These are phyloP conservation scores for Malacoctenus gilli DNA, from an alignment of 2,797 vertebrate genomes.

Conservation along the genomic window DNA sequence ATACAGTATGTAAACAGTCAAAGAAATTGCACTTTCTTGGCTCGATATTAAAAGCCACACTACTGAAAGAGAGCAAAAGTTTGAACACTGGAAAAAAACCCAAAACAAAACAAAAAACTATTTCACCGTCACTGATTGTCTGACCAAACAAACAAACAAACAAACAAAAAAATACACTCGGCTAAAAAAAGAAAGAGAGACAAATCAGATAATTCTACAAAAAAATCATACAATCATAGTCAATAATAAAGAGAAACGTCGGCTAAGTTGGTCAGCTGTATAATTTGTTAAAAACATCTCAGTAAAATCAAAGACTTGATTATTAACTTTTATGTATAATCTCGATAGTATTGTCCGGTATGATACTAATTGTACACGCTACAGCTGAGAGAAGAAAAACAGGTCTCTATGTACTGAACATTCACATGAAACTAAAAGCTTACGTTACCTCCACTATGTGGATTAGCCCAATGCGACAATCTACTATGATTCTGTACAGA, in stretches of 20 bases:
- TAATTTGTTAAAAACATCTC: slow-evolving; percentile 70
- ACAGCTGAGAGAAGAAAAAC: slow-evolving; percentile 69
- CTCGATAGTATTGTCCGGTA: slow-evolving; percentile 64
- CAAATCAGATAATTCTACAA: slow-evolving; percentile 65
- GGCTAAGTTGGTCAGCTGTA: slow-evolving; percentile 76
- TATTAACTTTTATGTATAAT: slow-evolving; percentile 62
- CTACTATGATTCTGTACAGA: slow-evolving; percentile 71
- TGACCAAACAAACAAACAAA: slow-evolving; percentile 77
- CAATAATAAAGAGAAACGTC: slow-evolving; percentile 66
- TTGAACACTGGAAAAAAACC: slow-evolving; percentile 51
- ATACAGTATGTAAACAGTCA: slow-evolving; percentile 81
- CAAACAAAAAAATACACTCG: slow-evolving; percentile 47
- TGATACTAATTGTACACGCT: slow-evolving; percentile 70
- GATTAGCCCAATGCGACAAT: slow-evolving; percentile 57
- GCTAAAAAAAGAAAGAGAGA: slow-evolving; percentile 62
- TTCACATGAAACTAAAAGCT: slow-evolving; percentile 71
- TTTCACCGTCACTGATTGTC: slow-evolving; percentile 79
- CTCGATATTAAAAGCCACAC: slow-evolving; percentile 75
- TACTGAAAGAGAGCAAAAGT: slow-evolving; percentile 75
- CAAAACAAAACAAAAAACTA: slow-evolving; percentile 61
- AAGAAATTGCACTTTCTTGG: slow-evolving; percentile 83
- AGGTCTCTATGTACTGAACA: slow-evolving; percentile 65
- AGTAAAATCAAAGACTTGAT: slow-evolving; percentile 69
- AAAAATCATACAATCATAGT: slow-evolving; percentile 76
- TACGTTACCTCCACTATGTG: slow-evolving; percentile 56